Evolutionary conservation across 2,888 invertebrate species (phyloP), one percentile per base, ranked within the genome.

Genomic region (Acronicta psi): DNA sequence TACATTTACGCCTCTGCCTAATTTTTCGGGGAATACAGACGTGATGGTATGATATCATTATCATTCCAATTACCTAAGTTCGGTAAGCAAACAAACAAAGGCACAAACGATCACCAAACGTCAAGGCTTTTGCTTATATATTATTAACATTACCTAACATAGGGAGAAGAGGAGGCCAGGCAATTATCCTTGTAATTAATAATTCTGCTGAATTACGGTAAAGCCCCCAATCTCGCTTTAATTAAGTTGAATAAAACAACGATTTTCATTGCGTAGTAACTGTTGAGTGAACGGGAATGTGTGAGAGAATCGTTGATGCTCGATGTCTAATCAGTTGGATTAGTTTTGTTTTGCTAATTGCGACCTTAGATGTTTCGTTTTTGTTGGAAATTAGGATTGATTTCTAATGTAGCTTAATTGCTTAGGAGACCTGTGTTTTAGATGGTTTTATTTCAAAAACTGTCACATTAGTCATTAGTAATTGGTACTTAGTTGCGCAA

Each of bases 131-230:
- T 10, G 23, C 43, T 52, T 41, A 65, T 83, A 71, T 78, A 81
- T 78, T 75, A 83, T 83, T 75, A 71, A 81, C 61, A 57, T 37
- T 58, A 63, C 42, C 64, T 74, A 75, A 79, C 75, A 73, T 75
- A 61, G 58, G 42, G 59, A 69, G 62, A 75, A 79, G 73, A 78
- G 75, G 80, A 77, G 73, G 69, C 69, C 68, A 61, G 52, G 44
- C 73, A 79, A 80, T 82, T 82, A 79, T 77, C 75, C 68, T 62
- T 38, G 65, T 60, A 62, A 81, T 82, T 77, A 82, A 82, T 82
- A 82, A 82, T 82, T 82, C 78, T 57, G 57, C 56, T 65, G 67
- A 75, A 77, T 80, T 69, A 59, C 46, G 69, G 70, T 65, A 63
- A 61, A 69, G 56, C 55, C 50, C 47, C 40, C 57, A 68, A 72